Percentiles rank a stretch among this genome's conserved stretches.
These are phyloP conservation scores for Ectropis grisescens DNA, from an alignment of 1,140 invertebrate species.

Conservation along the genomic window DNA sequence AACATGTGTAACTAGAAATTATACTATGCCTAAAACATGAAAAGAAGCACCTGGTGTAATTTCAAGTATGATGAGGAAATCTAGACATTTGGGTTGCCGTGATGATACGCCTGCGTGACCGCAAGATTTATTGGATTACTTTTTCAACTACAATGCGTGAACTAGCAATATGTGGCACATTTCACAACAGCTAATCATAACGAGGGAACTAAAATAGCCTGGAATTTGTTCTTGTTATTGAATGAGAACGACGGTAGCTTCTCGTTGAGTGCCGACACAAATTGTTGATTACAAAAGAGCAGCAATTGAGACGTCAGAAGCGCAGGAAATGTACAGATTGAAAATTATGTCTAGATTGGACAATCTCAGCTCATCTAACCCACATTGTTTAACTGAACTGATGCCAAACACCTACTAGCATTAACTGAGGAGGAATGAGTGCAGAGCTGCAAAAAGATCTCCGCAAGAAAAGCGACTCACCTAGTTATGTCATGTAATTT, in stretches of 20 bases:
- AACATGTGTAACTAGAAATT: too few species aligned
- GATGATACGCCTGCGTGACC: constrained; percentile 5
- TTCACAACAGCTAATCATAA: constrained; percentile 21
- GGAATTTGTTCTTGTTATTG: constrained; percentile 53
- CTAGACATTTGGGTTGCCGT: too few species aligned
- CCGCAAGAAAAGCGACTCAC: too few species aligned
- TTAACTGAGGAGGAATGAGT: too few species aligned
- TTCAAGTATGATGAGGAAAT: too few species aligned
- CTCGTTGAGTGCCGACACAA: constrained; percentile 48
- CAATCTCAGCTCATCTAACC: constrained; percentile 10
- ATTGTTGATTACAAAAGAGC: constrained; percentile 66
- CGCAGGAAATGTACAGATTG: constrained; percentile 53
- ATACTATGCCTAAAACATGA: too few species aligned
- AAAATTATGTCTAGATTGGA: constrained; percentile 46
- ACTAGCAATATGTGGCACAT: neutral
- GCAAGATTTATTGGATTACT: constrained; percentile 6
- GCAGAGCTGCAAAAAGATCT: too few species aligned
- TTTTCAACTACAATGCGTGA: too few species aligned
- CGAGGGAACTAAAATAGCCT: constrained; percentile 33
- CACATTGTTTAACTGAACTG: constrained; percentile 12
- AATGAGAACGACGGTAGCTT: constrained; percentile 47
- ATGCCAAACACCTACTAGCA: too few species aligned
- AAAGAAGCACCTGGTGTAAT: too few species aligned
- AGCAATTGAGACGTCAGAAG: constrained; percentile 58
- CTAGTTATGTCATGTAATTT: too few species aligned